Evolutionary conservation across 2,113 vertebrate genomes (phyloP).

Genomic region (Naja naja): DNA sequence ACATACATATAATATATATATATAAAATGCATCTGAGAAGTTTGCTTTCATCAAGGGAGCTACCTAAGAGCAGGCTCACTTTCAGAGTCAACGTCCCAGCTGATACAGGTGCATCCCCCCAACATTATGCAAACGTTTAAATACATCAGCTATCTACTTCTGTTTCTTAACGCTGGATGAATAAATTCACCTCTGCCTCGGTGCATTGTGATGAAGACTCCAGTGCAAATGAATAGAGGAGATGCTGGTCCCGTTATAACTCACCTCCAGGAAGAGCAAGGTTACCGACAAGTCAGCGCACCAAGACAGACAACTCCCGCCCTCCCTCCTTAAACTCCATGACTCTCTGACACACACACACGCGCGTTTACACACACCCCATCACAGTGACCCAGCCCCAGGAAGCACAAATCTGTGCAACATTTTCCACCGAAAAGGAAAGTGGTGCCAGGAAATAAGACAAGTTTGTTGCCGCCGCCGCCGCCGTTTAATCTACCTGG

Average conservation of each 20-base stretch:
- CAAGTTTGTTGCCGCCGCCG: background rate
- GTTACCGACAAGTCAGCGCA: constrained; percentile 68
- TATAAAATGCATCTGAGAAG: constrained; percentile 19
- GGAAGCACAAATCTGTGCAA: constrained; percentile 66
- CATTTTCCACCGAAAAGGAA: constrained; percentile 58
- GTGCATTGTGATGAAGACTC: constrained; percentile 79
- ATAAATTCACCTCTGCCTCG: constrained; percentile 79
- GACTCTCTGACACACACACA: constrained; percentile 55
- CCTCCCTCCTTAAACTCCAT: constrained; percentile 57
- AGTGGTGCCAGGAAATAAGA: constrained; percentile 57
- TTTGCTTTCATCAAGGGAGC: background rate
- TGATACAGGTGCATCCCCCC: constrained; percentile 46
- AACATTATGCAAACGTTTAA: background rate
- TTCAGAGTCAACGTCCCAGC: constrained; percentile 38
- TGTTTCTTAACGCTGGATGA: constrained; percentile 59
- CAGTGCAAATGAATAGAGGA: constrained; percentile 70
- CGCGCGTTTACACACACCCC: constrained; percentile 41
- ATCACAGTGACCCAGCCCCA: constrained; percentile 56
- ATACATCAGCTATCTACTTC: constrained; percentile 18
- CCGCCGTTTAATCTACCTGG: constrained; percentile 63
- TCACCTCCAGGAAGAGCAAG: constrained; percentile 76
- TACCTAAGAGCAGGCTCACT: constrained; percentile 37
- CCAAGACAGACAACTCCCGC: constrained; percentile 60
- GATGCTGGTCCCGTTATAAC: constrained; percentile 77
- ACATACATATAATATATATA: too few species aligned